Evolutionary conservation across 1,140 invertebrate genomes (phyloP).

Genomic region (Ceratosolen solmsi): DNA sequence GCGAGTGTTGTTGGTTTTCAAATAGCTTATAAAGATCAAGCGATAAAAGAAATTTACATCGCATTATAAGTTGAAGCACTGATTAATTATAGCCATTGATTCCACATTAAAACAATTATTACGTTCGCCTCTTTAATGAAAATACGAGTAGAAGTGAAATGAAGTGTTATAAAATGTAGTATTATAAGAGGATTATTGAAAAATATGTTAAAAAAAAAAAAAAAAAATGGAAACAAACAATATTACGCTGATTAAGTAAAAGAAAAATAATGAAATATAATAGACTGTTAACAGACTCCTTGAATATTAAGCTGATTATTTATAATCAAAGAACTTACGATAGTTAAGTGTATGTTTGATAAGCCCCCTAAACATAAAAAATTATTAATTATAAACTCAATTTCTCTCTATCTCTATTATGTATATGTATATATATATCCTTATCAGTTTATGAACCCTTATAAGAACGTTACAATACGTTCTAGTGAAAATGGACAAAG

Average conservation of each 20-base stretch:
- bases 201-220: not conserved
- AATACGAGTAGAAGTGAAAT: not conserved
- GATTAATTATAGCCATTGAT: not conserved
- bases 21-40: not conserved
- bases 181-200: not conserved
- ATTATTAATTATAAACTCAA: conserved; percentile 29
- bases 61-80: not conserved
- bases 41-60: not conserved
- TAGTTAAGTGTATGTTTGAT: conserved; percentile 21
- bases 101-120: not conserved
- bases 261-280: not conserved
- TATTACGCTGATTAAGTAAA: not conserved
- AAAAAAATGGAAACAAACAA: not conserved
- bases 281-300: not conserved
- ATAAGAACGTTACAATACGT: not conserved
- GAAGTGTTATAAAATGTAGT: not conserved
- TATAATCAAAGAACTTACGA: conserved; percentile 23
- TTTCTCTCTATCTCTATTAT: conserved; percentile 9
- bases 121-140: not conserved
- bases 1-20: not conserved
- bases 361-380: conserved; percentile 12
- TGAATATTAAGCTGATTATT: conserved; percentile 15
- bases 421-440: not conserved
- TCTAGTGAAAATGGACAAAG: conserved; percentile 36
- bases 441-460: not conserved